These are phyloP conservation scores for Melanotaenia nigrans DNA, from an alignment of 2,797 vertebrate species.

Conservation along the genomic window DNA sequence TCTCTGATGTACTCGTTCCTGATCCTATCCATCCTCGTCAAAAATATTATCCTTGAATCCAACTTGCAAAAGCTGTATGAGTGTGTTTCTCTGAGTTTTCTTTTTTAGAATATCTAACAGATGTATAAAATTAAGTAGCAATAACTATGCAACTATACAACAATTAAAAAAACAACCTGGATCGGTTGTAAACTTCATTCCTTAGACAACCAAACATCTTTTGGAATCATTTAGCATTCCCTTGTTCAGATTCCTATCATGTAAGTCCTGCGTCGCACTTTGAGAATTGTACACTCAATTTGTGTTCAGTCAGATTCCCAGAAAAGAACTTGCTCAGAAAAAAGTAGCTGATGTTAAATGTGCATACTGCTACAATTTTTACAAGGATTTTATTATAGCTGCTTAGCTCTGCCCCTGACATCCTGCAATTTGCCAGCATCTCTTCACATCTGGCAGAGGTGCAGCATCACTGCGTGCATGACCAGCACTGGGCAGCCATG, in stretches of 20 bases:
- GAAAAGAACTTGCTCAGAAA: constrained; percentile 27
- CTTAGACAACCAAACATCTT: too few relatives aligned
- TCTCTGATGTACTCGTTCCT: too few relatives aligned
- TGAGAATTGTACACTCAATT: constrained; percentile 45
- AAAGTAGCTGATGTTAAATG: constrained; percentile 39
- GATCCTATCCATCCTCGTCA: too few relatives aligned
- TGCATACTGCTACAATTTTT: constrained; percentile 31
- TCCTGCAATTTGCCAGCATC: constrained; percentile 50
- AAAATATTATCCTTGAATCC: too few relatives aligned
- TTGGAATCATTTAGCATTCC: too few relatives aligned
- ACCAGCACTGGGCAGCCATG: constrained; percentile 37
- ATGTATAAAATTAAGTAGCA: too few relatives aligned
- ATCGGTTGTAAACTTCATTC: neutral
- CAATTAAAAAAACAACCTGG: neutral
- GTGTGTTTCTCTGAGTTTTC: too few relatives aligned
- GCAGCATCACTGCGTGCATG: constrained; percentile 31
- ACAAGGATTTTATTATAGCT: constrained; percentile 50
- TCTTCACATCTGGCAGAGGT: constrained; percentile 63
- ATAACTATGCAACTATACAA: too few relatives aligned
- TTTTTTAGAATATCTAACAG: too few relatives aligned
- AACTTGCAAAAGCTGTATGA: too few relatives aligned
- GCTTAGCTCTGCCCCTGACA: constrained; percentile 55
- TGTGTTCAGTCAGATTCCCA: constrained; percentile 45
- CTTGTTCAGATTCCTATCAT: too few relatives aligned
- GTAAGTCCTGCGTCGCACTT: neutral